Evolutionary conservation across 2,113 vertebrate genomes (phyloP).

Genomic region (Nanorana parkeri): DNA sequence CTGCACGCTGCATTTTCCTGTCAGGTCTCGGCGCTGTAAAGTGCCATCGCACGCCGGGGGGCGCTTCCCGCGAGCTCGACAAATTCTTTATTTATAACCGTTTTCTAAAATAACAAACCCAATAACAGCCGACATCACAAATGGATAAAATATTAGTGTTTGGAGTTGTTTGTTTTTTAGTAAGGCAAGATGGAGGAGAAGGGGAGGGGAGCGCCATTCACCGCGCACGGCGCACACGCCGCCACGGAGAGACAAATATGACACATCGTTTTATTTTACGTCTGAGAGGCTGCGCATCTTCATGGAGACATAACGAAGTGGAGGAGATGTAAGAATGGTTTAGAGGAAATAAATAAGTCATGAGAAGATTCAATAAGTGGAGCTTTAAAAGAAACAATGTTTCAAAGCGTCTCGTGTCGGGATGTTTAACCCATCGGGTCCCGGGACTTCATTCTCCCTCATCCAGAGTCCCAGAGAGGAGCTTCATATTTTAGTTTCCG

Average conservation of each 20-base stretch:
- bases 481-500: too few relatives aligned
- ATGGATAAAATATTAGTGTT: constrained; percentile 5
- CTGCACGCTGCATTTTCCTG: background rate
- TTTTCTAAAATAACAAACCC: constrained; percentile 16
- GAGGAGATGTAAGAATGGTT: too few relatives aligned
- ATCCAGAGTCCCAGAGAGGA: too few relatives aligned
- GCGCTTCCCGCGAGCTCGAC: background rate
- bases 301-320: too few relatives aligned
- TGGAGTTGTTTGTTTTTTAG: constrained; percentile 3
- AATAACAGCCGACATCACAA: background rate
- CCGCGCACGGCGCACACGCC: background rate
- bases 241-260: background rate
- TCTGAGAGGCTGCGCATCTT: too few relatives aligned
- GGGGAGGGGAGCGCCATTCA: background rate
- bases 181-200: background rate
- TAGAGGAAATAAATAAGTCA: too few relatives aligned
- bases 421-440: too few relatives aligned
- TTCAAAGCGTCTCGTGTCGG: too few relatives aligned
- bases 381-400: too few relatives aligned
- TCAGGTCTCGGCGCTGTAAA: background rate
- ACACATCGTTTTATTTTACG: too few relatives aligned
- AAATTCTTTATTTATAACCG: background rate
- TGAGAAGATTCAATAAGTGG: too few relatives aligned
- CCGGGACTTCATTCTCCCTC: too few relatives aligned
- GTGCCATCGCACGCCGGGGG: background rate